phyloP scores from a whole-genome alignment of 2,888 invertebrate species.

The Agrypnus murinus region DNA sequence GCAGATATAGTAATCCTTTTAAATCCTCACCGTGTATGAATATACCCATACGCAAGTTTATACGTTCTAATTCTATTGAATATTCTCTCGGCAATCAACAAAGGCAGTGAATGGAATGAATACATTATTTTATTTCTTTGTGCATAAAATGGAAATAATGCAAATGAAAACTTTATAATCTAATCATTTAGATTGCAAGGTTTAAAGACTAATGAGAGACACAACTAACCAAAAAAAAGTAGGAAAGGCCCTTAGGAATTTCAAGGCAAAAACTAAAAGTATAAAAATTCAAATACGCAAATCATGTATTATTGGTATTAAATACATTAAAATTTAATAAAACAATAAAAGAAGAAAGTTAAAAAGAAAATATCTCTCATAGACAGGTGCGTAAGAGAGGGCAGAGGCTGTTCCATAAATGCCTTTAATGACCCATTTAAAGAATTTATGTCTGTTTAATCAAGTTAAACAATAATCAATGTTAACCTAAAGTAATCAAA shows the following conservation, averaged over 20 bases:
- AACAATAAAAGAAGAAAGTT: too few relatives aligned
- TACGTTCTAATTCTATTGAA: conserved; percentile 18
- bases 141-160: background rate
- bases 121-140: conserved; percentile 5
- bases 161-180: background rate
- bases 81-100: conserved; percentile 8
- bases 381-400: too few relatives aligned
- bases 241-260: conserved; percentile 3
- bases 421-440: background rate
- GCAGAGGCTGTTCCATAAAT: background rate
- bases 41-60: conserved; percentile 2
- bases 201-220: background rate
- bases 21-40: conserved; percentile 18
- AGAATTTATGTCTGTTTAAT: too few relatives aligned
- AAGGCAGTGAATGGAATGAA: conserved; percentile 21
- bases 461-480: too few relatives aligned
- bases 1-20: conserved; percentile 31
- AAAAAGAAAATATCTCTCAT: too few relatives aligned
- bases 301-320: background rate
- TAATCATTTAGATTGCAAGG: conserved; percentile 2
- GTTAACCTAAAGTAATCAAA: too few relatives aligned
- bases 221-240: background rate
- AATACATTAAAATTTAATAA: too few relatives aligned
- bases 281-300: background rate
- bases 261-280: background rate